Conservation (phyloP, 2,888 invertebrate species). For the Drosophila birchii region DNA sequence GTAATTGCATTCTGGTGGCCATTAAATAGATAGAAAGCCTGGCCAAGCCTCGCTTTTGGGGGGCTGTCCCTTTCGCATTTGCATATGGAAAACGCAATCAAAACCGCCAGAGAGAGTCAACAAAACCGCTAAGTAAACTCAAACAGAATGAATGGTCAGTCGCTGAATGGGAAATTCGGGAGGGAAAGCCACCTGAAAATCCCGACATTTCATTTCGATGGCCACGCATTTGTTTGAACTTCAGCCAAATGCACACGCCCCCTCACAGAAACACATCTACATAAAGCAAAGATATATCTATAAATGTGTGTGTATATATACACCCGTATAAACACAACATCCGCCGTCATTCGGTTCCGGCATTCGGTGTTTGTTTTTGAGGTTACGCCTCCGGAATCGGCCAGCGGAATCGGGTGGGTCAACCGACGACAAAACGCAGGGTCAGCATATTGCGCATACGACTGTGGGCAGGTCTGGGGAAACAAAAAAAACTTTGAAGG, state of each 20-base stretch:
- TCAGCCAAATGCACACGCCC: slow-evolving; percentile 41
- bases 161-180: slow-evolving; percentile 6
- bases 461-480: slow-evolving; percentile 1
- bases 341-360: slow-evolving; percentile 38
- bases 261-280: slow-evolving; percentile 15
- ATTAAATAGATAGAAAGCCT: slow-evolving; percentile 33
- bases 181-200: slow-evolving; percentile 28
- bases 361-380: slow-evolving; percentile 34
- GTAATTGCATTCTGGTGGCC: slow-evolving; percentile 35
- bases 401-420: slow-evolving; percentile 31
- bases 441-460: slow-evolving; percentile 28
- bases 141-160: slow-evolving; percentile 51
- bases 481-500: background rate
- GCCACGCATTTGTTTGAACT: slow-evolving; percentile 50
- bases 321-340: background rate
- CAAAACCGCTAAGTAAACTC: slow-evolving; percentile 55
- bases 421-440: slow-evolving; percentile 28
- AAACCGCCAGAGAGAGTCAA: slow-evolving; percentile 63
- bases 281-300: background rate
- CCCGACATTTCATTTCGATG: slow-evolving; percentile 44
- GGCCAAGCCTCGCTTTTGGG: background rate
- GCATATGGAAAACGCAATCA: slow-evolving; percentile 80
- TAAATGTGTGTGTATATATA: background rate
- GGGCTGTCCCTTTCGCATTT: slow-evolving; percentile 58
- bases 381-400: slow-evolving; percentile 41